Conservation (phyloP, 1,140 invertebrate genomes). For the Globodera ellingtonae region DNA sequence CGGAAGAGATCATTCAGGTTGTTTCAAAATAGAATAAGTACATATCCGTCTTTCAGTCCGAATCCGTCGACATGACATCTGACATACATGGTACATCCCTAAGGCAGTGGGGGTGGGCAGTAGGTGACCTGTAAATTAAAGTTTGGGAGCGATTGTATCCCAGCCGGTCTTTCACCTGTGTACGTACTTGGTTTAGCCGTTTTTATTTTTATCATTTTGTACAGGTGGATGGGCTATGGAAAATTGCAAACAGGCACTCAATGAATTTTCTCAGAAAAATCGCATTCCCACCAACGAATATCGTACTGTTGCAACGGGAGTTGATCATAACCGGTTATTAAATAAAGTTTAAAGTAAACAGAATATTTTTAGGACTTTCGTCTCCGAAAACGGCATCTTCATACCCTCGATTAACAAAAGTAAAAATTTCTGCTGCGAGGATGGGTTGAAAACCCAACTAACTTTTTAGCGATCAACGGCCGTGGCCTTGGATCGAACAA, state of each 20-base stretch:
- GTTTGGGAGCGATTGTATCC: neutral
- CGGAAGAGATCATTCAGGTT: conserved; percentile 44
- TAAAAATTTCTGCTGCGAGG: conserved; percentile 6
- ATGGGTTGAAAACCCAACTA: neutral
- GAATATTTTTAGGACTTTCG: conserved; percentile 27
- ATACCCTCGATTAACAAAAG: conserved; percentile 24
- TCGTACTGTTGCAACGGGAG: conserved; percentile 19
- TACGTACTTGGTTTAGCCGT: too few species aligned
- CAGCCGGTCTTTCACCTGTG: too few species aligned
- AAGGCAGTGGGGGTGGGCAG: neutral
- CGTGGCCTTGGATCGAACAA: conserved; percentile 92
- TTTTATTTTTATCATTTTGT: neutral
- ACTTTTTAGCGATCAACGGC: conserved; percentile 72
- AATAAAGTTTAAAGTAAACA: conserved; percentile 4
- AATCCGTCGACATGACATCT: conserved; percentile 46
- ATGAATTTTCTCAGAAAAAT: conserved; percentile 48
- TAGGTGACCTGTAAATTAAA: neutral
- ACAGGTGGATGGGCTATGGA: conserved; percentile 49
- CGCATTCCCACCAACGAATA: conserved; percentile 21
- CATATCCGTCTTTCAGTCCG: conserved; percentile 34
- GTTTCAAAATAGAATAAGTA: neutral
- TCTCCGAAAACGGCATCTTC: conserved; percentile 22
- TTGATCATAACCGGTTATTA: conserved; percentile 27
- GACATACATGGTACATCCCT: conserved; percentile 40
- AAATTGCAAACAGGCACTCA: conserved; percentile 46